phyloP scores from a whole-genome alignment of 1,140 invertebrate genomes.

The Macrobrachium rosenbergii region DNA sequence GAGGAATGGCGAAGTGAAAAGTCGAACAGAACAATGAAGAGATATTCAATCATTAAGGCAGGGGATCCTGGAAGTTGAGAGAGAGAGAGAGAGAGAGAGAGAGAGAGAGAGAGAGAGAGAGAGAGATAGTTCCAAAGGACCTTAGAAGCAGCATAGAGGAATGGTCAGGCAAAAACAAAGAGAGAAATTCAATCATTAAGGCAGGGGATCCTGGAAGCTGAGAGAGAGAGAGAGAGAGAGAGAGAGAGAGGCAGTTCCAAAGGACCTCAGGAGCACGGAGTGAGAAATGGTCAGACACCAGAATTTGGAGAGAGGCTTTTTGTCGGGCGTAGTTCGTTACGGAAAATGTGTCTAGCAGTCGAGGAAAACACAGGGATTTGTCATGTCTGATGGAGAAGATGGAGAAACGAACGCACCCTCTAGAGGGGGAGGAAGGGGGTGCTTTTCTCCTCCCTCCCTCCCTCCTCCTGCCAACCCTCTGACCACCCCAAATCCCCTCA shows the following conservation, averaged over 20 bases:
- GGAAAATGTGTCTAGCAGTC: no score
- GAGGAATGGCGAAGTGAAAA: not conserved
- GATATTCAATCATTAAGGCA: no score
- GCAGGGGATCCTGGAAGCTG: not conserved
- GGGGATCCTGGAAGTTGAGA: not conserved
- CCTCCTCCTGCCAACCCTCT: no score
- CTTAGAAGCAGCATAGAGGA: not conserved
- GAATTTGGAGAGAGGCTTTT: not conserved
- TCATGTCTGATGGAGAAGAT: no score
- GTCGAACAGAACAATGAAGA: not conserved
- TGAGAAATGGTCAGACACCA: not conserved
- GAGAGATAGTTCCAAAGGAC: not conserved
- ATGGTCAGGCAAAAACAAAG: no score
- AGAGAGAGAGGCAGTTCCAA: not conserved
- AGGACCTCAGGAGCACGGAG: not conserved
- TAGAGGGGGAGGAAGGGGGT: no score
- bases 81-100: slow-evolving; percentile 20
- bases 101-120: not conserved
- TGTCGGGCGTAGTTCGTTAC: not conserved
- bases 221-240: slow-evolving; percentile 9
- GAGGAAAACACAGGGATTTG: no score
- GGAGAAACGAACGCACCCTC: no score
- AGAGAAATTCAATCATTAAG: not conserved
- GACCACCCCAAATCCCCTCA: no score
- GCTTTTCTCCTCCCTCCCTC: no score